These are phyloP conservation scores for Orientallactaga sibirica DNA, from an alignment of 2,797 vertebrate species.

Conservation along the genomic window DNA sequence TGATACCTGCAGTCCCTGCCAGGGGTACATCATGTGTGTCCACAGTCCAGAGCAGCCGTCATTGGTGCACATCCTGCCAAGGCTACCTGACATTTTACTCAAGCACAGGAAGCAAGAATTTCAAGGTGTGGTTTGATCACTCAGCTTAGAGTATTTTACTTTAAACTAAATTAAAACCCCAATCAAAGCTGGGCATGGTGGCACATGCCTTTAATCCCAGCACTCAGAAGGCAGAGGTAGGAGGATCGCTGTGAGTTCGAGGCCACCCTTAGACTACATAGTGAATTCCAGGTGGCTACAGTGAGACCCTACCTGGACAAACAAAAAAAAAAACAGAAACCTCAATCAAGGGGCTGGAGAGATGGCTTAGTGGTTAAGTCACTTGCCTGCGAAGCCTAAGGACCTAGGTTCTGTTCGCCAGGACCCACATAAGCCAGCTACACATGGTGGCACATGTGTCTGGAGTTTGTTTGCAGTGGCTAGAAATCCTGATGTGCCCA, in stretches of 20 bases:
- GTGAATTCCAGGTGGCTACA: too few species aligned
- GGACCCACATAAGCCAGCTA: too few species aligned
- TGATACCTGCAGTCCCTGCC: not conserved
- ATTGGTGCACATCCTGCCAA: not conserved
- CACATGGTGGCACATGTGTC: too few species aligned
- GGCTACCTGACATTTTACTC: not conserved
- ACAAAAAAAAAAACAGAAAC: not conserved
- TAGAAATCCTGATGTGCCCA: too few species aligned
- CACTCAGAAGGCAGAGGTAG: too few species aligned
- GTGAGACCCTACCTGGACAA: too few species aligned
- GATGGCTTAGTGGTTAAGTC: not conserved
- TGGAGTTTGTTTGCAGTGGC: too few species aligned
- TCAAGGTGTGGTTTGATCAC: not conserved
- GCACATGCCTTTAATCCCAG: too few species aligned
- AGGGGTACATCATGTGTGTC: too few species aligned
- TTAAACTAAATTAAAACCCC: slow-evolving; percentile 64
- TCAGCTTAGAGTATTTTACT: not conserved
- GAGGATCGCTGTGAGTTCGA: too few species aligned
- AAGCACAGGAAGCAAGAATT: not conserved
- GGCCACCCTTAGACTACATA: too few species aligned
- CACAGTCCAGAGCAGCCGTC: not conserved
- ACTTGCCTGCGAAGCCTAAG: not conserved
- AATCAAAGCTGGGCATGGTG: too few species aligned
- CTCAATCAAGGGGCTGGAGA: not conserved
- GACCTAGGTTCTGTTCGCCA: not conserved